Percentiles rank a stretch among this genome's conserved stretches.
Conservation (phyloP, 2,888 invertebrate genomes). For the Mesoligia furuncula region DNA sequence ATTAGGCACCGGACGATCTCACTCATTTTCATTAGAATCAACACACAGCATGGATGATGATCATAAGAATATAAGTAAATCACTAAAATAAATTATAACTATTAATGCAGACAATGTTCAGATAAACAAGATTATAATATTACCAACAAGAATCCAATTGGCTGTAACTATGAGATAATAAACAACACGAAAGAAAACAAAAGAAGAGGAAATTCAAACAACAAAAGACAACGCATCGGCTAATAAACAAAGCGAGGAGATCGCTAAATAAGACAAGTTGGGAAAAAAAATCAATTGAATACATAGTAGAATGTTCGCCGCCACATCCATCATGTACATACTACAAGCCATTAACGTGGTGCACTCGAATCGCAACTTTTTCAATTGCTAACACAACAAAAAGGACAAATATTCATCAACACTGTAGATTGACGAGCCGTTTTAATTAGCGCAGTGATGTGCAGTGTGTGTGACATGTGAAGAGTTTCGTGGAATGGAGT, state of each 20-base stretch:
- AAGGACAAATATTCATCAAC: constrained; percentile 68
- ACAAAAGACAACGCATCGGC: constrained; percentile 59
- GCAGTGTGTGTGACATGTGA: constrained; percentile 70
- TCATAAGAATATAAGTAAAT: constrained; percentile 32
- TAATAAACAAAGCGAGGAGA: constrained; percentile 47
- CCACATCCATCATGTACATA: constrained; percentile 69
- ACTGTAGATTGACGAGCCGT: constrained; percentile 66
- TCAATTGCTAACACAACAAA: constrained; percentile 69
- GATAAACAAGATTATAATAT: constrained; percentile 57
- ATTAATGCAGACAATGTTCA: constrained; percentile 48
- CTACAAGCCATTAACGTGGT: constrained; percentile 68
- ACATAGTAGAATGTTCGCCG: constrained; percentile 59
- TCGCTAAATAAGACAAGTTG: constrained; percentile 53
- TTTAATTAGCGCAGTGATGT: constrained; percentile 70
- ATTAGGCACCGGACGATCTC: constrained; percentile 59
- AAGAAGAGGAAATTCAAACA: constrained; percentile 59
- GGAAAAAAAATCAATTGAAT: constrained; percentile 55
- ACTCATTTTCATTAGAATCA: constrained; percentile 56
- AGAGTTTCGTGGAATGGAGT: constrained; percentile 79
- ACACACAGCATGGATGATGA: constrained; percentile 63
- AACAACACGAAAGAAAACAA: constrained; percentile 58
- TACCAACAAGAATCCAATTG: constrained; percentile 57
- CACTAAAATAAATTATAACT: constrained; percentile 27
- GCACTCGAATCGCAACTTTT: constrained; percentile 68
- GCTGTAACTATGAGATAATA: constrained; percentile 46